Evolutionary conservation across 2,797 vertebrate species (phyloP).

Genomic region (Miichthys miiuy): DNA sequence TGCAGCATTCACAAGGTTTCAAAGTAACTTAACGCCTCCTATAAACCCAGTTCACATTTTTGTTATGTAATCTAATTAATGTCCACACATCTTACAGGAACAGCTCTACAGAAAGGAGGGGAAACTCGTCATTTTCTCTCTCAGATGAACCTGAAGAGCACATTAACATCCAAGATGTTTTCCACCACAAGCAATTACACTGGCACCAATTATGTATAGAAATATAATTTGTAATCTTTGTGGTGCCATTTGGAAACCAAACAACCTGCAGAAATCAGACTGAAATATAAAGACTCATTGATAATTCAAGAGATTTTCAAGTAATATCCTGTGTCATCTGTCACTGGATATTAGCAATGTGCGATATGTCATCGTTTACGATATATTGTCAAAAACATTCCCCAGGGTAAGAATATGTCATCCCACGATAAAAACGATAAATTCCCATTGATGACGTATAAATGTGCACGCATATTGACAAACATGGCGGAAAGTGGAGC

Average conservation of each 20-base stretch:
- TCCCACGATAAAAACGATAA: too few species aligned
- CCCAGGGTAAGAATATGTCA: too few species aligned
- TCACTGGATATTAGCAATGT: too few species aligned
- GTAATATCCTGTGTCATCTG: background rate
- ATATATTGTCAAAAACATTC: too few species aligned
- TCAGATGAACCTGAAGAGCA: background rate
- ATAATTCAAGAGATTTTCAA: background rate
- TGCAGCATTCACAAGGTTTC: slow-evolving; percentile 2
- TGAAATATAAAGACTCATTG: background rate
- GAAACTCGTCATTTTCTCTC: background rate
- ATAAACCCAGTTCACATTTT: background rate
- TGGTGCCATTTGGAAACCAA: background rate
- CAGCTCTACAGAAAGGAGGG: background rate
- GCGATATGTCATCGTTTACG: too few species aligned
- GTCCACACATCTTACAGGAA: background rate
- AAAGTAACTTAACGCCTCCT: background rate
- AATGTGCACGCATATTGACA: too few species aligned
- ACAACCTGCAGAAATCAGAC: background rate
- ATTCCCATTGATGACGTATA: too few species aligned
- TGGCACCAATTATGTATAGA: background rate
- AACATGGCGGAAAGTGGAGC: too few species aligned
- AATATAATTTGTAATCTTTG: background rate
- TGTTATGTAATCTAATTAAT: background rate
- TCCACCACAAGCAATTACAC: background rate
- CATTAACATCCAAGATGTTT: background rate